A percentile compares a stretch with the other conserved stretches of the same genome.
phyloP scores from a whole-genome alignment of 2,888 invertebrate species.

The Leptopilina myrica region DNA sequence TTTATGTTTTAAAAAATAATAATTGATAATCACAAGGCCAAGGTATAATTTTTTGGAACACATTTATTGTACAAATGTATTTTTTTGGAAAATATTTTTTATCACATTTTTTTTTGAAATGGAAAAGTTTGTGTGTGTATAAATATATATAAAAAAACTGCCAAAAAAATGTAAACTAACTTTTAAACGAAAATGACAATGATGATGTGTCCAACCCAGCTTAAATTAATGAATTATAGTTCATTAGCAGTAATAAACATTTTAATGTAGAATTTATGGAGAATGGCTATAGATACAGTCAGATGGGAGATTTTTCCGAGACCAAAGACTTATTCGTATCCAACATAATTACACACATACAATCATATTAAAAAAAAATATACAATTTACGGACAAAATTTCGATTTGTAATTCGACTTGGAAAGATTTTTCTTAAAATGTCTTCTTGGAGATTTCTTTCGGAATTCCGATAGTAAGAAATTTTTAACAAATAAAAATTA shows the following conservation, averaged over 20 bases:
- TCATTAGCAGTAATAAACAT: neutral
- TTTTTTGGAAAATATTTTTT: neutral
- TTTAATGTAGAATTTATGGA: conserved; percentile 23
- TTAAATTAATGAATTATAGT: conserved; percentile 43
- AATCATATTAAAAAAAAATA: too few relatives aligned
- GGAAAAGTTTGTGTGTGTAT: neutral
- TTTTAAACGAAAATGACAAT: conserved; percentile 39
- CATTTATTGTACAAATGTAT: neutral
- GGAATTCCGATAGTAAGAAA: too few relatives aligned
- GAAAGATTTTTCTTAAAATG: too few relatives aligned
- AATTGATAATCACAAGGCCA: too few relatives aligned
- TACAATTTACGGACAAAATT: conserved; percentile 29
- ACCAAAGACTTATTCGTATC: conserved; percentile 73
- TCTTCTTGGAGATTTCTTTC: too few relatives aligned
- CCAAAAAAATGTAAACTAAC: conserved; percentile 24
- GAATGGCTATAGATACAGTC: conserved; percentile 49
- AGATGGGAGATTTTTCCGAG: conserved; percentile 71
- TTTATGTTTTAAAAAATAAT: too few relatives aligned
- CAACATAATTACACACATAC: conserved; percentile 55
- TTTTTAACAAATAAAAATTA: too few relatives aligned
- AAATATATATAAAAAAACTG: neutral
- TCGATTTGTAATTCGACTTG: neutral
- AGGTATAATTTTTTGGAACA: too few relatives aligned
- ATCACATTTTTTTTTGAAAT: conserved; percentile 3
- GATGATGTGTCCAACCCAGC: conserved; percentile 43